Base-by-base conservation (phyloP, 2,113 vertebrate species). In the Heptranchias perlo region DNA sequence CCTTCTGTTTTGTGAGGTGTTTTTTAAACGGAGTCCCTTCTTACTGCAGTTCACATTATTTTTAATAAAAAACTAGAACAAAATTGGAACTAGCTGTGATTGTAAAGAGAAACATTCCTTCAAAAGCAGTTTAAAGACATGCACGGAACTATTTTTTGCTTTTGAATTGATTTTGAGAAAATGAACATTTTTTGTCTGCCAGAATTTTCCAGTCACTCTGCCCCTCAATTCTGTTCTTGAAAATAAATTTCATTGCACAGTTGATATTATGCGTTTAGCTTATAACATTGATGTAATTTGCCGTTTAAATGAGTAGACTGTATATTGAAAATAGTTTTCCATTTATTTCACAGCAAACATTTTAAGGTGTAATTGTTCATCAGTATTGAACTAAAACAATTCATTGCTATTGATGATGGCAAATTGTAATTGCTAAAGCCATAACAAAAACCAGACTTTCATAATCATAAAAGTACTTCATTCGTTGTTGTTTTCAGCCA, bases 401-500 rank as follows among this genome's bases (percentile, higher is more conserved):
- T 92, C 3, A 39, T n/a, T 92, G n/a, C 58, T 61, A n/a, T n/a
- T 92, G 35, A 58, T 58, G 4, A 58, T 91, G 52, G 13, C 47
- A 21, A 4, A 47, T 82, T 47, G 78, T 47, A 82, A 82, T 44
- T 82, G 10, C 3, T 91, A 35, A 91, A 91, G 31, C 14, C 4
- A 31, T 58, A 35, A 11, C 13, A 61, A 91, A 91, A 39, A 21
- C 16, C 54, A 25, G 58, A 39, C 16, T 62, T 62, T n/a, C 58
- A 62, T 2, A 39, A 31, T 47, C 11, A 69, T 31, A 25, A 49
- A 49, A 69, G 14, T 95, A 69, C 10, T 69, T 86, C 21, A 67
- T 69, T 95, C n/a, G 52, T 87, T 67, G 95, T 10, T 96, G 96
- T 96, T 97, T 96, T 96, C 97, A 99, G 99, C 98, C 99, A 82